Percentiles rank a stretch among this genome's conserved stretches.
phyloP scores from a whole-genome alignment of 1,140 invertebrate genomes.

The Gonioctena quinquepunctata region DNA sequence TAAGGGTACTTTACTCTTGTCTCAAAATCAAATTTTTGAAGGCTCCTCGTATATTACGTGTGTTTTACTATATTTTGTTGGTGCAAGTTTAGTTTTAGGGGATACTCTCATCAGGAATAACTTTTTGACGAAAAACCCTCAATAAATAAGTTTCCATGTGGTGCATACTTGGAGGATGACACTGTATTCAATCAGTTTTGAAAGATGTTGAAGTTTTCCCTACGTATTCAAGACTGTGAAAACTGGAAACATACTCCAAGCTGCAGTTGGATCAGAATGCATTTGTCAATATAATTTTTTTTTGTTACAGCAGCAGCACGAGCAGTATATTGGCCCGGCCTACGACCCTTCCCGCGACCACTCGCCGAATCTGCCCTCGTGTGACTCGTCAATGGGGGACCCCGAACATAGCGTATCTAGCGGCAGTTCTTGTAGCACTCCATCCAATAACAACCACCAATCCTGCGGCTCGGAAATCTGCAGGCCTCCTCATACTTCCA shows the following conservation, averaged over 20 bases:
- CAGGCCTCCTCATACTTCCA: conserved; percentile 32
- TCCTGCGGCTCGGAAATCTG: conserved; percentile 51
- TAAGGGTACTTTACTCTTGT: too few relatives aligned
- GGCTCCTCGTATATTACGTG: too few relatives aligned
- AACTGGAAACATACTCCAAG: not conserved
- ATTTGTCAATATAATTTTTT: conserved; percentile 10
- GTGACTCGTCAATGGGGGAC: conserved; percentile 64
- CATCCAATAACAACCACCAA: conserved; percentile 53
- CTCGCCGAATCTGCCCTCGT: conserved; percentile 70
- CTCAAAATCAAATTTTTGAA: too few relatives aligned
- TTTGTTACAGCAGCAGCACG: conserved; percentile 63
- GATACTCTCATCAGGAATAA: too few relatives aligned
- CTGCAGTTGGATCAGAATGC: not conserved
- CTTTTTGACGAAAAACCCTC: too few relatives aligned
- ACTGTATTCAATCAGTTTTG: too few relatives aligned
- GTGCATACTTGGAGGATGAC: too few relatives aligned
- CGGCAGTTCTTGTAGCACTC: conserved; percentile 57
- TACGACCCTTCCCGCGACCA: conserved; percentile 72
- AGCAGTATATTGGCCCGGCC: conserved; percentile 66
- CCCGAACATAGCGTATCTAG: conserved; percentile 60
- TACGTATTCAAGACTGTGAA: not conserved
- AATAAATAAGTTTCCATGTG: too few relatives aligned
- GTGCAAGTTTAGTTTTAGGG: too few relatives aligned
- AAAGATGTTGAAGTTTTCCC: not conserved
- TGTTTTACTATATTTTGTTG: too few relatives aligned